Base-by-base conservation (phyloP, 2,797 vertebrate genomes). In the Paedocypris micromegethes region DNA sequence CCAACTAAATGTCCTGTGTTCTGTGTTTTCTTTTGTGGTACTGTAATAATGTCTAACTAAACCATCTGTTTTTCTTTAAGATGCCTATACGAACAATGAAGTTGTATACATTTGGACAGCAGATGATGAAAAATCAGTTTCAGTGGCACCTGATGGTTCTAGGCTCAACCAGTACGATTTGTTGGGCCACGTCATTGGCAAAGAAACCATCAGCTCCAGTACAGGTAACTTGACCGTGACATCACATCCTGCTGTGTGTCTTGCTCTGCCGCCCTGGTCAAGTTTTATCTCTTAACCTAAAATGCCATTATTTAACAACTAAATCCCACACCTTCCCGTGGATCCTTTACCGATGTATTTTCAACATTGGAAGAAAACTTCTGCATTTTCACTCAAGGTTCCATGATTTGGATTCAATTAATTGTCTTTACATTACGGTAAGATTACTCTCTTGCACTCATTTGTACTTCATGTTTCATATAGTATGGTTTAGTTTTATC, bases 101-200 rank as follows among this genome's bases (percentile, higher is more conserved):
- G 96, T 99, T 69, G 89, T 97, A 81, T 99, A 99, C 80, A 91
- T 93, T 68, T 99, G 97, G 97, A 96, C 93, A 2, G 90, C 92
- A 64, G 96, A 92, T 3, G 93, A 94, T 51, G 92, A 93, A 72
- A 92, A 87, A 56, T 96, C 95, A 0, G 95, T 99, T n/a, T 86
- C 93, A 57, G 94, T 99, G 58, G 97, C 97, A 0, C 92, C 93
- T 70, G 97, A 93, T 9, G 94, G 97, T 42, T 99, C 96, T 66
- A 88, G 97, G 59, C 89, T 99, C 63, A 99, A 99, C 82, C 97
- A 99, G 76, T 99, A 99, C 41, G 96, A 99, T 83, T 82, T 99
- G 54, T 85, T 99, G 83, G 95, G 94, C 51, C 94, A 97, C 2
- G 93, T 93, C 45, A 95, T 94, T 73, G 94, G 95, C 55, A 96